Evolutionary conservation across 92 coral and sea anemone species (phyloP).

Genomic region (Palythoa grandis): DNA sequence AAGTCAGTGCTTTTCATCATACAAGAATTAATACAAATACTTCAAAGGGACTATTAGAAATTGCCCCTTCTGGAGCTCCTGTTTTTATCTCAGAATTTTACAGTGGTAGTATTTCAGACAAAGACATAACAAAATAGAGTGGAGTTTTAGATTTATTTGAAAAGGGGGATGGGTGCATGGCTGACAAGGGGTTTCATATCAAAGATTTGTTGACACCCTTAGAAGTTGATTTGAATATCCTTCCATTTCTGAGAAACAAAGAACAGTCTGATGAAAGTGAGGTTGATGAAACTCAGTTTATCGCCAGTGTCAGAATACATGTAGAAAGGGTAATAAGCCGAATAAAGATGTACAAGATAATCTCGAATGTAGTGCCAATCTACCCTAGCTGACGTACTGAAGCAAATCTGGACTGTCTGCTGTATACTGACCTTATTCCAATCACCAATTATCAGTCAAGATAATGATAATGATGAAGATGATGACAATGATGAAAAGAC

Average conservation of each 20-base stretch:
- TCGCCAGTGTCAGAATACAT: conserved; percentile 49
- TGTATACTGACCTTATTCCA: conserved; percentile 53
- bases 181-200: conserved; percentile 16
- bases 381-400: conserved; percentile 43
- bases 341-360: conserved; percentile 56
- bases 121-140: no score
- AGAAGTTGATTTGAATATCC: conserved; percentile 41
- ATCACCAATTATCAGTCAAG: conserved; percentile 53
- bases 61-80: no score
- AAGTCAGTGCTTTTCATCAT: conserved; percentile 59
- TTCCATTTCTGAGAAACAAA: conserved; percentile 43
- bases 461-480: no score
- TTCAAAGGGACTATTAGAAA: conserved; percentile 58
- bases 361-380: conserved; percentile 54
- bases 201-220: conserved; percentile 46
- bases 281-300: conserved; percentile 44
- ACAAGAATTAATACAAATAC: conserved; percentile 56
- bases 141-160: conserved; percentile 62
- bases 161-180: conserved; percentile 62
- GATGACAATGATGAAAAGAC: background rate
- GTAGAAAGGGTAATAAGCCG: conserved; percentile 40
- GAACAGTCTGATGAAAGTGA: conserved; percentile 45
- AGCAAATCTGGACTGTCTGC: conserved; percentile 63
- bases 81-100: no score
- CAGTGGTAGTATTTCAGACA: no score